These are phyloP conservation scores for Himantopus leucocephalus DNA, from an alignment of 2,113 vertebrate genomes.

Conservation along the genomic window DNA sequence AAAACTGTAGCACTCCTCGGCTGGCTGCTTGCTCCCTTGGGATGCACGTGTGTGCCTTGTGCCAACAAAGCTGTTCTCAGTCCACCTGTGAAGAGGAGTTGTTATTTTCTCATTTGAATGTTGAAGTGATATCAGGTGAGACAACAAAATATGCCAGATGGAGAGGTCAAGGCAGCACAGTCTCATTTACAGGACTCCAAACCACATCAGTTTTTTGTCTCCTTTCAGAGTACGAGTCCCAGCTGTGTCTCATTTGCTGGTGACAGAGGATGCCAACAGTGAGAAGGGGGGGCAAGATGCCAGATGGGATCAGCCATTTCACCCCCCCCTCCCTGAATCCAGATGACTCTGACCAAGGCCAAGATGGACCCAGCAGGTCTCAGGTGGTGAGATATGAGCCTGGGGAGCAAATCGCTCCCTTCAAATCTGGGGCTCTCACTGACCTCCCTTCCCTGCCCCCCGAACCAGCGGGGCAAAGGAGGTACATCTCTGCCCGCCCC, in stretches of 20 bases:
- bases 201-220: neutral
- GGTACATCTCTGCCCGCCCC: neutral
- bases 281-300: neutral
- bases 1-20: neutral
- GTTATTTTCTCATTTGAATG: neutral
- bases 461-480: neutral
- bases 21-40: neutral
- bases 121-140: neutral
- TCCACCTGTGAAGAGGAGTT: neutral
- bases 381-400: neutral
- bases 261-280: neutral
- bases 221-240: rapidly evolving
- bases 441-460: too few species aligned
- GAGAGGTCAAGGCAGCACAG: neutral
- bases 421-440: neutral
- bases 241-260: neutral
- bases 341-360: neutral
- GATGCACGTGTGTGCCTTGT: rapidly evolving
- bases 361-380: neutral
- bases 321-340: neutral
- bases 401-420: neutral
- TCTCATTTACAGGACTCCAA: neutral
- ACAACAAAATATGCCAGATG: neutral
- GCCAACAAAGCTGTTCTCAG: neutral
- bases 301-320: neutral